Percentiles rank a stretch among this genome's conserved stretches.
Evolutionary conservation across 2,888 invertebrate species (phyloP).

Genomic region (Nemapogon koenigi): DNA sequence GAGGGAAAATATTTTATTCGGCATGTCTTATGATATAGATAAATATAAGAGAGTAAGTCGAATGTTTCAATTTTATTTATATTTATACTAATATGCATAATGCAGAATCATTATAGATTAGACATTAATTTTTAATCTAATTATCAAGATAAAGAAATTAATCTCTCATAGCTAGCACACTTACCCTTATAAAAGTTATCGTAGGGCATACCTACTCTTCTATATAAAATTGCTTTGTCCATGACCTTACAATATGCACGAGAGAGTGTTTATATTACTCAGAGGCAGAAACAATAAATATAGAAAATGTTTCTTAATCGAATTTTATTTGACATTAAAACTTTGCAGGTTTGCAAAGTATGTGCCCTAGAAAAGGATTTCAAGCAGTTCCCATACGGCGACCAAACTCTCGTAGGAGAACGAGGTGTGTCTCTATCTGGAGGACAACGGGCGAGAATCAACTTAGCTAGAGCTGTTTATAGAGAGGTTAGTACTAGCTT

Average conservation of each 20-base stretch:
- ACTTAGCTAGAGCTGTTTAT: conserved; percentile 64
- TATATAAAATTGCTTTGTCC: no score
- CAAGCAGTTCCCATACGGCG: conserved; percentile 69
- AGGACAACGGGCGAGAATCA: conserved; percentile 76
- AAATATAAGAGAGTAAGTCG: conserved; percentile 59
- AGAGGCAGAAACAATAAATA: no score
- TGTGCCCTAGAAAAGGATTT: conserved; percentile 63
- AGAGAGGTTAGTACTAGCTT: conserved; percentile 42
- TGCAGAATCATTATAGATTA: not conserved
- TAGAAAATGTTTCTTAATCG: no score
- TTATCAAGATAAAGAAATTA: no score
- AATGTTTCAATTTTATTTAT: conserved; percentile 16
- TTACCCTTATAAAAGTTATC: no score
- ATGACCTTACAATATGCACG: no score
- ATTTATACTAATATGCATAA: not conserved
- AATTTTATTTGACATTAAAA: no score
- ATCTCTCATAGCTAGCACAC: no score
- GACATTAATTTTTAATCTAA: not conserved
- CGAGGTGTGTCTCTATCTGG: conserved; percentile 75
- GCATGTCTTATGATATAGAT: conserved; percentile 66
- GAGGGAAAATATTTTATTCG: conserved; percentile 88
- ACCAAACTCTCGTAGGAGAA: conserved; percentile 75
- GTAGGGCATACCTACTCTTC: no score
- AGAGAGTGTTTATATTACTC: no score
- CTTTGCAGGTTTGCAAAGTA: conserved; percentile 41